Evolutionary conservation across 2,113 vertebrate genomes (phyloP).

Genomic region (Microtus richardsoni): DNA sequence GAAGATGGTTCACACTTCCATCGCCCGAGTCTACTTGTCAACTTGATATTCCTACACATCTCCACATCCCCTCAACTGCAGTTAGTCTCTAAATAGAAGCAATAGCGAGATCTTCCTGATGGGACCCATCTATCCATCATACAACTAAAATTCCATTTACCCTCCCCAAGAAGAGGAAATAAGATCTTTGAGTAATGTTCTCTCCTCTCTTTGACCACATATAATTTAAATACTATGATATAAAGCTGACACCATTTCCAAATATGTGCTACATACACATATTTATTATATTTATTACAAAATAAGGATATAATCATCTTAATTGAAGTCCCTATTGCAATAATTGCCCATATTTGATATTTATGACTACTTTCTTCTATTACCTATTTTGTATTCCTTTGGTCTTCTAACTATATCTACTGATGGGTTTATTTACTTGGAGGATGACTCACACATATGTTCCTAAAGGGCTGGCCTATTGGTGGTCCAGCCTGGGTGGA

Average conservation of each 20-base stretch:
- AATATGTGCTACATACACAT: background rate
- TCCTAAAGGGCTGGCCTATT: background rate
- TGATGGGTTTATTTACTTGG: background rate
- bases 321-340: background rate
- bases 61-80: background rate
- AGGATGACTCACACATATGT: background rate
- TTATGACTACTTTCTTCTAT: background rate
- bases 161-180: background rate
- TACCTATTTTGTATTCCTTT: background rate
- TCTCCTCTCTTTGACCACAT: background rate
- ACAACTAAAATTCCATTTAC: background rate
- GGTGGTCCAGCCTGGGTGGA: background rate
- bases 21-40: background rate
- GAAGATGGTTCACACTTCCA: background rate
- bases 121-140: background rate
- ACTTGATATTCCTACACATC: background rate
- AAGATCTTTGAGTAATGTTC: background rate
- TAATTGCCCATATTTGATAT: background rate
- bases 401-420: background rate
- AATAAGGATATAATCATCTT: background rate
- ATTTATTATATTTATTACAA: background rate
- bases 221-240: background rate
- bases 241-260: background rate
- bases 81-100: background rate
- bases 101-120: background rate